Evolutionary conservation across 2,797 vertebrate species (phyloP), one percentile per base, ranked within the genome.

Genomic region (Rhyacichthys aspro): DNA sequence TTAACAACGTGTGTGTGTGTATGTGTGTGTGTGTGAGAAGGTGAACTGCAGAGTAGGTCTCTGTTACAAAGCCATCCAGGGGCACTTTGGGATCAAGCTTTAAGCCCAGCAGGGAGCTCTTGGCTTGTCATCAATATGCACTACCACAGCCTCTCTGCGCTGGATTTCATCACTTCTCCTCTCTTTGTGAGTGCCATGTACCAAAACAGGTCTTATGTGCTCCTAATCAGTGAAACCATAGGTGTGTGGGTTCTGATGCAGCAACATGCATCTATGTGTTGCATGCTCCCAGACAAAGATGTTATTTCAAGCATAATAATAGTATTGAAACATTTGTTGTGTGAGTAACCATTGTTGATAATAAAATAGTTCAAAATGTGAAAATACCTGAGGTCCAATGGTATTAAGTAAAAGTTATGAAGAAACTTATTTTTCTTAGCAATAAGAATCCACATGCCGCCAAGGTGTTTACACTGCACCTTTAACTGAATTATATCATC

Each of bases 121-220:
- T 69, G 72, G 74, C 81, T 64, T 59, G 63, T 57, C 73, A 87
- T 89, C 79, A 82, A 68, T 79, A 86, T 90, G 81, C 88, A 82
- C 42, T 74, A 55, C 70, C 69, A 81, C 76, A 81, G 61, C 67
- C 52, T 67, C 48, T 14, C 59, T 52, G 60, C 45, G 43, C 56
- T 50, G 63, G 61, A 75, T 82, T 79, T 78, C 72, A 70, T 72
- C 72, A 76, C 58, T 56, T 38, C 12, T 17, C 56, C 16, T 37
- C 15, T 18, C 59, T 33, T 42, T 53, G 63, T 43, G 39, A 17
- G n/a, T 34, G 7, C 3, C 39, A 18, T 48, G 57, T 38, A 50
- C 61, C 46, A 61, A 44, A 68, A 53, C 49, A 63, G 16, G 56
- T 28, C 28, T 16, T 46, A 42, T 45, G 36, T 41, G 45, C 71